Base-by-base conservation (phyloP, 2,797 vertebrate genomes). In the Rhinichthys osculus region DNA sequence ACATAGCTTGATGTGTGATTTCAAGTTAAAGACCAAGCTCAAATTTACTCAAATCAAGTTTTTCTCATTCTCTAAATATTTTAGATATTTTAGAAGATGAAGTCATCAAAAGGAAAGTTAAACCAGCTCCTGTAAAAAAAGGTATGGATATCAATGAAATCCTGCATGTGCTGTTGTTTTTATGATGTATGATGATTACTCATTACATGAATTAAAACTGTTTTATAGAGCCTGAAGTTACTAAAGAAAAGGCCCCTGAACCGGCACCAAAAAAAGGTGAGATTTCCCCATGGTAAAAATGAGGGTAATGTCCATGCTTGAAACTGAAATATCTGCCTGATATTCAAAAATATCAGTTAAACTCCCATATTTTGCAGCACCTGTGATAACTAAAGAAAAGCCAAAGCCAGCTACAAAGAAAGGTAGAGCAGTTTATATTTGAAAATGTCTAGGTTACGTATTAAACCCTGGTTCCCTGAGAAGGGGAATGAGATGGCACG, bases 61-160 rank as follows among this genome's bases (percentile, higher is more conserved):
- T 17, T 59, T 59, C 52, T 59, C 74, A 9, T 40, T 78, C 54
- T 47, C 7, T 17, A 16, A 83, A 50, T 42, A 74, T 78, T 4
- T 9, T 50, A 71, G 6, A n/a, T 14, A 30, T 67, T 80, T 67
- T 62, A 82, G 42, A 54, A 10, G 71, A n/a, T 33, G 70, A 90
- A 23, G 85, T 69, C 40, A 79, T 79, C 27, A 67, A 50, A 33
- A 14, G 35, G 71, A 91, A 91, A 50, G 84, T 80, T 35, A 92
- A 89, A 91, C 73, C 66, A 77, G 40, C 69, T 66, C 90, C 91
- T 86, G 78, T 80, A 52, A 90, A 89, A 78, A 93, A 92, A 90
- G 92, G 91, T 93, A 90, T 82, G 16, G 3, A 76, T 66, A 14
- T 2, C 14, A 50, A 8, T 50, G 19, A 74, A 44, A 21, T 35